Conservation (phyloP, 2,113 vertebrate species). For the Cyanoderma ruficeps region DNA sequence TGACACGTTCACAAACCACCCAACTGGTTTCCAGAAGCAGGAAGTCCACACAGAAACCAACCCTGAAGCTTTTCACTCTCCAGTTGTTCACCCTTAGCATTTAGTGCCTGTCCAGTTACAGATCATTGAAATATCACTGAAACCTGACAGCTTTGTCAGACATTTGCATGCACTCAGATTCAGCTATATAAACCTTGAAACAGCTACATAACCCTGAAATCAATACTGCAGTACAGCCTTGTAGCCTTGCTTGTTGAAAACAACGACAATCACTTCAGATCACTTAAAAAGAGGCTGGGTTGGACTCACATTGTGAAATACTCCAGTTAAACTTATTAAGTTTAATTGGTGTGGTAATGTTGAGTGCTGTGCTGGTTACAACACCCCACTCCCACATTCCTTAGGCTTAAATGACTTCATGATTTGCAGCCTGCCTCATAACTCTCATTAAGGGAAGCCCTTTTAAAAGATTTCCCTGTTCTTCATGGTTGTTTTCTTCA, state of each 20-base stretch:
- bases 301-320: background rate
- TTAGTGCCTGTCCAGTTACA: background rate
- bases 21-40: background rate
- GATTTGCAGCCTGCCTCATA: background rate
- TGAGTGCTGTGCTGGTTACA: background rate
- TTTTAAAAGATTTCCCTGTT: background rate
- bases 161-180: background rate
- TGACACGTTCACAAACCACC: background rate
- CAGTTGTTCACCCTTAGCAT: background rate
- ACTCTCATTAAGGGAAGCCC: background rate
- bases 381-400: constrained; percentile 19
- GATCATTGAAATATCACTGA: background rate
- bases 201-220: background rate
- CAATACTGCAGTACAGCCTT: background rate
- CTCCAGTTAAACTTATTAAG: background rate
- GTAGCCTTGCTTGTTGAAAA: background rate
- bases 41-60: background rate
- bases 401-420: background rate
- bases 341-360: background rate
- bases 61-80: background rate
- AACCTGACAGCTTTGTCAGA: background rate
- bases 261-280: background rate
- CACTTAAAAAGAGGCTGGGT: background rate
- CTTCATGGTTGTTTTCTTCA: background rate
- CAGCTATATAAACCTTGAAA: background rate